phyloP scores from a whole-genome alignment of 2,888 invertebrate species.

The Oasisia sp. region DNA sequence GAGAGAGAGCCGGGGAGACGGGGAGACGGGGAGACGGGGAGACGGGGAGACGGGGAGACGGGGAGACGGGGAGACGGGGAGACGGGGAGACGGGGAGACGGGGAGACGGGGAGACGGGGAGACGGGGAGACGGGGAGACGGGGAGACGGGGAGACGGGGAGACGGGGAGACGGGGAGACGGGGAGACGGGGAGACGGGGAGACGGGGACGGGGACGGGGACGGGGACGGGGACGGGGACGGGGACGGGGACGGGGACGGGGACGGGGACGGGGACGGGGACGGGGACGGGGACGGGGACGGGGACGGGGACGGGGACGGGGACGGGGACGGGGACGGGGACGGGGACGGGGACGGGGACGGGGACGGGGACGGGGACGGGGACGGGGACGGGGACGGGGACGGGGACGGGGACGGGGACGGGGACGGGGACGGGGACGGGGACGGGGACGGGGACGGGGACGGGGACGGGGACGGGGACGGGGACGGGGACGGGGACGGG shows the following conservation, averaged over 20 bases:
- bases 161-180: neutral
- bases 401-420: no score
- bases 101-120: neutral
- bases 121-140: neutral
- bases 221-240: no score
- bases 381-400: no score
- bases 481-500: neutral
- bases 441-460: no score
- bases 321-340: no score
- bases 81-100: neutral
- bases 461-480: no score
- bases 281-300: neutral
- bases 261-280: no score
- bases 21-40: neutral
- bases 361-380: no score
- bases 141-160: neutral
- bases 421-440: no score
- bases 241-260: no score
- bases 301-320: no score
- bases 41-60: neutral
- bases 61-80: neutral
- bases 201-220: slow-evolving; percentile 25
- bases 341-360: no score
- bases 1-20: neutral
- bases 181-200: slow-evolving; percentile 18